Conservation (phyloP, 1,140 invertebrate species). For the Nautilus pompilius region DNA sequence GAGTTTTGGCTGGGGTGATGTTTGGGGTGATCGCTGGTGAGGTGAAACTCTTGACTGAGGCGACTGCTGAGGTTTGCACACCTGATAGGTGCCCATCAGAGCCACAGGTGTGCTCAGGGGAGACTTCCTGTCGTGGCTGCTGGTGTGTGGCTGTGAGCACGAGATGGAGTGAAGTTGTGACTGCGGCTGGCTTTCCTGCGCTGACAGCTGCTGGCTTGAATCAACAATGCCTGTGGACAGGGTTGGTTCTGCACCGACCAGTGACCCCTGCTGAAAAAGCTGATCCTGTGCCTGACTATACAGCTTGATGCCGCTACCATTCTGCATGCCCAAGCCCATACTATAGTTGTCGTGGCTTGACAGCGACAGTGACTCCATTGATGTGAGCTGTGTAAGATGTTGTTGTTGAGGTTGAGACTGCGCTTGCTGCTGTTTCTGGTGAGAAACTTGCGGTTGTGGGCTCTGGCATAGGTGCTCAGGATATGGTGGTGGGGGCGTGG, state of each 20-base stretch:
- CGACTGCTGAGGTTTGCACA: neutral
- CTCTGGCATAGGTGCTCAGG: conserved; percentile 6
- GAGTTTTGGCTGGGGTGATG: neutral
- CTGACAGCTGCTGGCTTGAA: conserved; percentile 7
- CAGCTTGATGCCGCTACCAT: too few relatives aligned
- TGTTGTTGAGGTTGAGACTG: neutral
- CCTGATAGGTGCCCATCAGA: neutral
- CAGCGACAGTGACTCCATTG: conserved; percentile 4
- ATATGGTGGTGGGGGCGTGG: conserved; percentile 15
- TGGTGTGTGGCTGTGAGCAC: too few relatives aligned
- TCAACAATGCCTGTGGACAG: conserved; percentile 2
- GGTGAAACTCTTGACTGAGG: neutral
- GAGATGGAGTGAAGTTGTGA: conserved; percentile 15
- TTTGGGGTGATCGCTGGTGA: neutral
- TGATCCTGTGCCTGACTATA: too few relatives aligned
- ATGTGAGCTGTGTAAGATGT: neutral
- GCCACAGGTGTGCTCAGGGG: too few relatives aligned
- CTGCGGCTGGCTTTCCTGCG: conserved; percentile 8
- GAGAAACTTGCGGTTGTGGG: neutral
- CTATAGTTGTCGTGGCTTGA: conserved; percentile 7
- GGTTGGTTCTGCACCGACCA: conserved; percentile 12
- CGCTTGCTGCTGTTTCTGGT: conserved; percentile 1
- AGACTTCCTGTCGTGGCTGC: conserved; percentile 9
- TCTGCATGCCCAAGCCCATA: conserved; percentile 1
- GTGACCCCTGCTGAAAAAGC: conserved; percentile 11